Conservation (phyloP, 2,888 invertebrate genomes). For the Melanostoma scalare region DNA sequence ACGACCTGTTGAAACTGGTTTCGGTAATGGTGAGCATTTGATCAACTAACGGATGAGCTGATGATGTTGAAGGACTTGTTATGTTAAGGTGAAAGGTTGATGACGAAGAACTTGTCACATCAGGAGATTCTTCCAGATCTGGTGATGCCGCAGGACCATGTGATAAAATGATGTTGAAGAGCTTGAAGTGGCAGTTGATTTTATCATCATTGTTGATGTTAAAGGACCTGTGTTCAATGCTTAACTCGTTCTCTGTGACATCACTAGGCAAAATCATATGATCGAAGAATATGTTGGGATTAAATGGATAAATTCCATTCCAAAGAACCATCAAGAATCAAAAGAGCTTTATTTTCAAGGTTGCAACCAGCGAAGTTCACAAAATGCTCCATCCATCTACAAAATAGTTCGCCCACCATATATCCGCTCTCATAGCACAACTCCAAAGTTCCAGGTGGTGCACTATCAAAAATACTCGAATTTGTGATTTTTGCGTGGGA, state of each 20-base stretch:
- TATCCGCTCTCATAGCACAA: slow-evolving; percentile 14
- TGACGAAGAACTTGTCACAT: slow-evolving; percentile 1
- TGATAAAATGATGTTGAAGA: too few relatives aligned
- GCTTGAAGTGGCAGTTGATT: too few relatives aligned
- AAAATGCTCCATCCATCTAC: too few relatives aligned
- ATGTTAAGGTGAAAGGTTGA: background rate
- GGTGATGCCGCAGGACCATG: too few relatives aligned
- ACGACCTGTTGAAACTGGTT: slow-evolving; percentile 7
- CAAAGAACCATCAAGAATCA: background rate
- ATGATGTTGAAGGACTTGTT: background rate
- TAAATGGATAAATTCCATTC: background rate
- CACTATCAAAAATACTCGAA: background rate
- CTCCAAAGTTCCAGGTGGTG: slow-evolving; percentile 24
- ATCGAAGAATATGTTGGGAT: too few relatives aligned
- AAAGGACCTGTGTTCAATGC: background rate
- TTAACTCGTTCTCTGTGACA: background rate
- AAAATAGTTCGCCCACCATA: slow-evolving; percentile 10
- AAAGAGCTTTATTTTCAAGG: too few relatives aligned
- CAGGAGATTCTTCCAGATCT: too few relatives aligned
- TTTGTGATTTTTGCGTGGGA: slow-evolving; percentile 8
- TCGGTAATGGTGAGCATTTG: background rate
- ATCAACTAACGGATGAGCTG: too few relatives aligned
- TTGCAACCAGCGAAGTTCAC: too few relatives aligned
- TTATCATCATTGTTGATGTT: too few relatives aligned
- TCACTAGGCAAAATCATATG: too few relatives aligned